Base-by-base conservation (phyloP, 2,888 invertebrate genomes). In the Pterostichus niger region DNA sequence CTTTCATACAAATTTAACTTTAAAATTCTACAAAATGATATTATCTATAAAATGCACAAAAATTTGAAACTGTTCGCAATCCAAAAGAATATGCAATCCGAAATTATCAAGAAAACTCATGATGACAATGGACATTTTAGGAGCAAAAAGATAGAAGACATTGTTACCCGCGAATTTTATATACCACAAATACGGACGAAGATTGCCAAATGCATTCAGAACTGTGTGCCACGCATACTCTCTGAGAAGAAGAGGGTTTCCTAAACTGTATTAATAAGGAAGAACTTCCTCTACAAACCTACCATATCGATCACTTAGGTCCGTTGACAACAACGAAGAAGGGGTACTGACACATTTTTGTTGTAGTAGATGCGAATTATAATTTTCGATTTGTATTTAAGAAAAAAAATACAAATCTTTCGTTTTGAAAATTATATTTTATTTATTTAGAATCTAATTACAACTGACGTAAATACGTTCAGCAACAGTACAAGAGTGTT, bases 261-360 rank as follows among this genome's bases (percentile, higher is more conserved):
- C 83, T 89, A 13, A 82, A 87, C 52, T 84, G 86, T 0, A 87
- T 89, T 1, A 86, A 87, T 11, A 89, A 89, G 52, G 87, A 85
- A n/a, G 86, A 85, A 1, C 64, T 76, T 0, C 88, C 88, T 1
- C 61, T 89, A 3, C 75, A 86, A 11, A 88, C 88, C 0, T 87
- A 86, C 10, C 88, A 89, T 54, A 68, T 87, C 4, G 89, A 90
- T 61, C 89, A 89, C 71, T 56, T 90, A 0, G 89, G 88, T 7
- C 88, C 88, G 0, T 46, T 68, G 10, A 68, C 68, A 3, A 6
- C 68, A 44, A 68, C 68, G 9, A 44, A 44, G 5, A 68, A 68
- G n/a, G 13, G 59, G 31, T 31, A 56, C n/a, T 10, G n/a, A 56
- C 15, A 56, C 24, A 15, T 56, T 17, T 56, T 56, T 56, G 15